These are phyloP conservation scores for Siniperca undulata DNA, from an alignment of 2,797 vertebrate genomes.

Conservation along the genomic window DNA sequence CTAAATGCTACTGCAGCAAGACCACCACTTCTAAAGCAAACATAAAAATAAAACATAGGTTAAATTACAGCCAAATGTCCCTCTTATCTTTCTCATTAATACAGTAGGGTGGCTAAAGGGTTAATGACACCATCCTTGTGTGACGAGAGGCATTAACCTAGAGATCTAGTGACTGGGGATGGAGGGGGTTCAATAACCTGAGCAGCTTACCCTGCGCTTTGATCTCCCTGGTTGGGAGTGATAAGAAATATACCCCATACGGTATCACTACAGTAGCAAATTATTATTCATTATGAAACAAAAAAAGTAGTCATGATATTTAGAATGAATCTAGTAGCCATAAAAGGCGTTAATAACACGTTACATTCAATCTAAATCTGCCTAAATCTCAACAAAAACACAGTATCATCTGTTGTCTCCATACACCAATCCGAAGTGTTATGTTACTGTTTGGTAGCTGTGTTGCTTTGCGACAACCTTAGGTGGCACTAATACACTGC, in stretches of 20 bases:
- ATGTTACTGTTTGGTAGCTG: not conserved
- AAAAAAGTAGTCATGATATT: not conserved
- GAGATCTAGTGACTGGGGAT: conserved; percentile 1
- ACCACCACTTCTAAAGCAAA: conserved; percentile 6
- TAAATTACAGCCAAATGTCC: not conserved
- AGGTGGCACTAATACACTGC: conserved; percentile 38
- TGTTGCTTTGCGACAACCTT: not conserved
- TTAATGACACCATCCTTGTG: conserved; percentile 1
- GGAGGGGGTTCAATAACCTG: conserved; percentile 17
- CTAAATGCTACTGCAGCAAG: conserved; percentile 15
- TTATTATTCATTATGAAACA: conserved; percentile 6
- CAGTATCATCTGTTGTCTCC: not conserved
- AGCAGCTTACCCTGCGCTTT: conserved; percentile 30
- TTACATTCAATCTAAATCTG: not conserved
- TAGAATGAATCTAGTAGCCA: not conserved
- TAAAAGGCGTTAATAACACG: not conserved
- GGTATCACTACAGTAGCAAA: not conserved
- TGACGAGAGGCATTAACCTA: not conserved
- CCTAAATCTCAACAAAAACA: not conserved
- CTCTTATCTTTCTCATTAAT: not conserved
- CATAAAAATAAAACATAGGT: conserved; percentile 15
- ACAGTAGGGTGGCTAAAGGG: not conserved
- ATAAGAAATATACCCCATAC: conserved; percentile 9
- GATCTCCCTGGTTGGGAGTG: conserved; percentile 36
- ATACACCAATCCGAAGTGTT: not conserved